Percentiles rank a stretch among this genome's conserved stretches.
Evolutionary conservation across 1,140 invertebrate genomes (phyloP).

Genomic region (Idris sp.): DNA sequence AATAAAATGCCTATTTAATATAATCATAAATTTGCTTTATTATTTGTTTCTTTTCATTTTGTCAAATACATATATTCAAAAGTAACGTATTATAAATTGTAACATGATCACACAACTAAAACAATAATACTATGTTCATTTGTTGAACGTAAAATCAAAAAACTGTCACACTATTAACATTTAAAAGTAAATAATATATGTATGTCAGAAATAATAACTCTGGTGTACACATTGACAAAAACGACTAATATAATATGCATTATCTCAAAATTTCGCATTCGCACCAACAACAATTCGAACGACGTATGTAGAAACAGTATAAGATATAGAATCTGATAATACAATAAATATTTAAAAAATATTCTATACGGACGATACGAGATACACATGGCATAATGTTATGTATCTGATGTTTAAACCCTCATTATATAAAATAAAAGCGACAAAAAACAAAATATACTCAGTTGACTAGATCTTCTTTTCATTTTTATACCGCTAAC

Average conservation of each 20-base stretch:
- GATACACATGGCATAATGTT: slow-evolving; percentile 55
- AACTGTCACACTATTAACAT: slow-evolving; percentile 39
- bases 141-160: slow-evolving; percentile 12
- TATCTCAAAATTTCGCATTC: slow-evolving; percentile 53
- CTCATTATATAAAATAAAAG: slow-evolving; percentile 56
- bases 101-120: slow-evolving; percentile 69
- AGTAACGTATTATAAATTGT: slow-evolving; percentile 69
- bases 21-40: slow-evolving; percentile 59
- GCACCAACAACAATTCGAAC: slow-evolving; percentile 52
- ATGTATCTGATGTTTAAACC: slow-evolving; percentile 48
- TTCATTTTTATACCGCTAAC: slow-evolving; percentile 66
- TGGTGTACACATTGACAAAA: slow-evolving; percentile 45
- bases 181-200: slow-evolving; percentile 48
- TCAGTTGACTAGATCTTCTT: slow-evolving; percentile 77
- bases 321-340: slow-evolving; percentile 62
- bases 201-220: slow-evolving; percentile 48
- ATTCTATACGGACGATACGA: slow-evolving; percentile 57
- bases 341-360: slow-evolving; percentile 63
- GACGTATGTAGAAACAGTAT: slow-evolving; percentile 61
- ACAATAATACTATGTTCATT: slow-evolving; percentile 65
- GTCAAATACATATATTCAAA: slow-evolving; percentile 63
- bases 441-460: slow-evolving; percentile 44
- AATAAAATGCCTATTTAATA: slow-evolving; percentile 39
- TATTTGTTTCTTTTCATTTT: slow-evolving; percentile 45
- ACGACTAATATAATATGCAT: slow-evolving; percentile 61